Percentiles rank a stretch among this genome's conserved stretches.
phyloP scores from a whole-genome alignment of 1,140 invertebrate species.

The Leptinotarsa texana region DNA sequence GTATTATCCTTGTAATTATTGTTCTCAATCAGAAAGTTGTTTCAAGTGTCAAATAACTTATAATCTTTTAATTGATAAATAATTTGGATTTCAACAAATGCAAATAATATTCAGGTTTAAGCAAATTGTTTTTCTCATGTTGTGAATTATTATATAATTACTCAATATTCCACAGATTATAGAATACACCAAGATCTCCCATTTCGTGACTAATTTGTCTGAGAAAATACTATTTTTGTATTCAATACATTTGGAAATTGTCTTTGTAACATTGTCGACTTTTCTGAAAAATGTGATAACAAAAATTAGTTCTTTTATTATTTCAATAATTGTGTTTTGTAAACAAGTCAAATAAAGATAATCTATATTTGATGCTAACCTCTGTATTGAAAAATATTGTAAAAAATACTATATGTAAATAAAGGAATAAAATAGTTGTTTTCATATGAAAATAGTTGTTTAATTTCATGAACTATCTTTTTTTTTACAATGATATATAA shows the following conservation, averaged over 20 bases:
- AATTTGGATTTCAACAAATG: not conserved
- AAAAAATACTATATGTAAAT: slow-evolving; percentile 49
- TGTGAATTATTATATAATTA: slow-evolving; percentile 7
- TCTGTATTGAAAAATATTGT: slow-evolving; percentile 49
- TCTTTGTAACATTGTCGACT: slow-evolving; percentile 46
- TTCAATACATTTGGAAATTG: slow-evolving; percentile 40
- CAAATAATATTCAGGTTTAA: not conserved
- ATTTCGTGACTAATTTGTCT: slow-evolving; percentile 28
- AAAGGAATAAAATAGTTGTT: slow-evolving; percentile 47
- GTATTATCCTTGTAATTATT: too few relatives aligned
- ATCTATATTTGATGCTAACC: slow-evolving; percentile 50
- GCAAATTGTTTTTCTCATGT: not conserved
- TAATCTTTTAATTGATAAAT: too few relatives aligned
- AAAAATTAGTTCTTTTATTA: slow-evolving; percentile 38
- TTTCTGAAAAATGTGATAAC: slow-evolving; percentile 51
- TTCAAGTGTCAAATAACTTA: too few relatives aligned
- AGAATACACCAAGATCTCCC: slow-evolving; percentile 43
- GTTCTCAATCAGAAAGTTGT: too few relatives aligned
- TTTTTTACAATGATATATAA: too few relatives aligned
- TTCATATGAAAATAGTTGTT: slow-evolving; percentile 42
- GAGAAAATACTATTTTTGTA: slow-evolving; percentile 50
- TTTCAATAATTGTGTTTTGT: slow-evolving; percentile 34
- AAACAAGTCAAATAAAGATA: slow-evolving; percentile 34
- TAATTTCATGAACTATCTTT: too few relatives aligned
- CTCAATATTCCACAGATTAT: slow-evolving; percentile 16